phyloP scores from a whole-genome alignment of 2,797 vertebrate genomes.

The Notolabrus celidotus region DNA sequence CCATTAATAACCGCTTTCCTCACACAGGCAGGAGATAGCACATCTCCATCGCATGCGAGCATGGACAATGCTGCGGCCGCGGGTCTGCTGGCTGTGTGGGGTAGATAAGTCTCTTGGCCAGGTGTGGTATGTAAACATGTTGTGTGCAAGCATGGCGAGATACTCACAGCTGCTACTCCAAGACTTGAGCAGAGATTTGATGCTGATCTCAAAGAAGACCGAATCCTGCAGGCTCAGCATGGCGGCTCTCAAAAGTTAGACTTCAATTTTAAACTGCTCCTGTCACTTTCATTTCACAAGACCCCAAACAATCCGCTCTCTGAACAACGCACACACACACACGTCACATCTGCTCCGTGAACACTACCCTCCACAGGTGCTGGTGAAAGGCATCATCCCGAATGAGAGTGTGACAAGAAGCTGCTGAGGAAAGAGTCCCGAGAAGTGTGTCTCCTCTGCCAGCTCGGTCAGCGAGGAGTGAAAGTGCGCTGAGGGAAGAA shows the following conservation, averaged over 20 bases:
- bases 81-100: slow-evolving; percentile 52
- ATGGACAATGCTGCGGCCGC: slow-evolving; percentile 15
- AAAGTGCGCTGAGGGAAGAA: slow-evolving; percentile 32
- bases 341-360: slow-evolving; percentile 13
- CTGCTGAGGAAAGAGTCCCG: slow-evolving; percentile 21
- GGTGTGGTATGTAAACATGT: slow-evolving; percentile 76
- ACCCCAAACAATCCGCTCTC: slow-evolving; percentile 43
- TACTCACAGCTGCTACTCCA: slow-evolving; percentile 97
- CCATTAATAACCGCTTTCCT: slow-evolving; percentile 62
- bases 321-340: slow-evolving; percentile 20
- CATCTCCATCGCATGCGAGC: slow-evolving; percentile 45
- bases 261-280: slow-evolving; percentile 51
- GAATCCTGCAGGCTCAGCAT: slow-evolving; percentile 99
- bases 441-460: slow-evolving; percentile 42
- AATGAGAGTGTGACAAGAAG: slow-evolving; percentile 27
- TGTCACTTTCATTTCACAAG: slow-evolving; percentile 44
- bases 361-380: slow-evolving; percentile 67
- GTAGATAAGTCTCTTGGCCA: slow-evolving; percentile 56
- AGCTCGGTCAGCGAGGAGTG: slow-evolving; percentile 43
- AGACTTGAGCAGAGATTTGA: slow-evolving; percentile 98
- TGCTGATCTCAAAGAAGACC: slow-evolving; percentile 98
- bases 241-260: slow-evolving; percentile 70
- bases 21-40: slow-evolving; percentile 37
- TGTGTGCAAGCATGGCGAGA: slow-evolving; percentile 47
- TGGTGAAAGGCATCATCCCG: slow-evolving; percentile 57